phyloP scores from a whole-genome alignment of 2,113 vertebrate species.

The Osmerus eperlanus region DNA sequence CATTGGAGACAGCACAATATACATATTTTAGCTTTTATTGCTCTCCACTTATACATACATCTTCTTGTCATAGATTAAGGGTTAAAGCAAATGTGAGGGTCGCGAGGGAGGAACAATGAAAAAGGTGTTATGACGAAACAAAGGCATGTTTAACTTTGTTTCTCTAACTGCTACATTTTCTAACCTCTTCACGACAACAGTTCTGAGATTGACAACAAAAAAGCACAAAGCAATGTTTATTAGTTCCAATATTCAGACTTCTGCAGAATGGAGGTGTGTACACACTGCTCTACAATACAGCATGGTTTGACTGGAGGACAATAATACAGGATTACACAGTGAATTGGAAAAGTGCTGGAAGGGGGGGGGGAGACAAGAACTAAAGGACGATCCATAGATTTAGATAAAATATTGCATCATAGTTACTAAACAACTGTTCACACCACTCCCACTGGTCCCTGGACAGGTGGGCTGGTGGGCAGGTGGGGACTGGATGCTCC shows the following conservation, averaged over 20 bases:
- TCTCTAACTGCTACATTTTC: conserved; percentile 1
- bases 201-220: not conserved
- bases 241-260: not conserved
- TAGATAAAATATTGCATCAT: too few species aligned
- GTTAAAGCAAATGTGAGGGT: conserved; percentile 43
- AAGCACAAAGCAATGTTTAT: not conserved
- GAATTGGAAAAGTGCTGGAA: not conserved
- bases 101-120: conserved; percentile 38
- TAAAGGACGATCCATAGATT: conserved; percentile 3
- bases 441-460: too few species aligned
- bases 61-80: conserved; percentile 34
- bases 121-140: not conserved
- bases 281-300: not conserved
- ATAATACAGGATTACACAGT: not conserved
- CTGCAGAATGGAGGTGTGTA: too few species aligned
- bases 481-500: too few species aligned
- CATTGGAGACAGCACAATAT: not conserved
- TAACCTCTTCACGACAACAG: conserved; percentile 1
- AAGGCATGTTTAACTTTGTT: too few species aligned
- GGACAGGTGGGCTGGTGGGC: too few species aligned
- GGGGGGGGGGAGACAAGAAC: not conserved
- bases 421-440: too few species aligned
- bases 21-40: conserved; percentile 58
- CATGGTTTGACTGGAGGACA: conserved; percentile 6
- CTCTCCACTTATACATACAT: conserved; percentile 60